Conservation (phyloP, 1,140 invertebrate genomes). For the Drosophila truncata region DNA sequence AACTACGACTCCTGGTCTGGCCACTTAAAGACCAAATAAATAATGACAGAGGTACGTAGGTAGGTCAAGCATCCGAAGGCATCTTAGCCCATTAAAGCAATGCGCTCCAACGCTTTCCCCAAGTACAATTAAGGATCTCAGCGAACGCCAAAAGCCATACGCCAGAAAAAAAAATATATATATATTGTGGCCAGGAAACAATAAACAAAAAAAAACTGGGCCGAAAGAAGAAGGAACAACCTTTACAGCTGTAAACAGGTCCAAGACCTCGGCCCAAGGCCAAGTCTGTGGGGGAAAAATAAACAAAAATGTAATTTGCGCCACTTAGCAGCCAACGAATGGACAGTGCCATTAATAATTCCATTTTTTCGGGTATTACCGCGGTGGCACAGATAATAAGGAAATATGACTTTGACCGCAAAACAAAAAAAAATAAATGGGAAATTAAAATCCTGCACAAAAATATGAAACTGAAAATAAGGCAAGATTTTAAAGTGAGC, state of each 20-base stretch:
- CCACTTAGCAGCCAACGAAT: conserved; percentile 79
- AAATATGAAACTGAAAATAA: conserved; percentile 7
- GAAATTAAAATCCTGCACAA: conserved; percentile 5
- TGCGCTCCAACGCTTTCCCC: conserved; percentile 53
- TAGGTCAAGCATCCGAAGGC: conserved; percentile 40
- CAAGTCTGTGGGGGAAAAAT: conserved; percentile 61
- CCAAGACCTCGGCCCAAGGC: conserved; percentile 47
- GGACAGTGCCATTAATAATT: conserved; percentile 81
- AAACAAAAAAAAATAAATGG: conserved; percentile 20
- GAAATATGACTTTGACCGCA: conserved; percentile 71
- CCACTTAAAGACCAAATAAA: conserved; percentile 62
- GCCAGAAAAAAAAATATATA: conserved; percentile 41
- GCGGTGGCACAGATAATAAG: conserved; percentile 71
- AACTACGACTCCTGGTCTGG: conserved; percentile 6
- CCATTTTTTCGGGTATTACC: conserved; percentile 64
- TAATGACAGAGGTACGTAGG: conserved; percentile 62
- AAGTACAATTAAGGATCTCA: conserved; percentile 71
- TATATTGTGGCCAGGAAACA: conserved; percentile 55
- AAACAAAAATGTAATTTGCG: conserved; percentile 84
- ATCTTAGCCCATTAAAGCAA: conserved; percentile 61
- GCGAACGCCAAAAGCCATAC: conserved; percentile 63
- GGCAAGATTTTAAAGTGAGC: neutral
- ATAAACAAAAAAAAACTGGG: conserved; percentile 45
- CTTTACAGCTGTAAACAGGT: conserved; percentile 19
- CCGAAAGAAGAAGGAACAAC: conserved; percentile 29